Evolutionary conservation across 1,140 invertebrate genomes (phyloP), one percentile per base, ranked within the genome.

Genomic region (Formica exsecta): DNA sequence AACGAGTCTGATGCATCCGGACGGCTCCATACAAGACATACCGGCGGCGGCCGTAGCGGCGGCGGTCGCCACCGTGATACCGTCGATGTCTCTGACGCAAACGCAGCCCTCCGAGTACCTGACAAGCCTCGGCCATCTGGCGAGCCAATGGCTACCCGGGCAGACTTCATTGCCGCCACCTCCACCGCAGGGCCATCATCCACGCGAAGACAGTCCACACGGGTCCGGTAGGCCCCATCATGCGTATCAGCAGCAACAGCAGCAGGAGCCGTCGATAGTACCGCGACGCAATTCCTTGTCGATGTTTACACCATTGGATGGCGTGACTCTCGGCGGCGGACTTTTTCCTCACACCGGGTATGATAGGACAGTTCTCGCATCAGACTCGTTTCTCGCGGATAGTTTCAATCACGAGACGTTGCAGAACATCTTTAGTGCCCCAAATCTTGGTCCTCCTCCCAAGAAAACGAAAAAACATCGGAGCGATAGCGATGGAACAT

Each of bases 21-120:
- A 94, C 32, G 91, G 91, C 16, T 89, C 92, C 32, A 91, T 95
- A 9, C 93, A 95, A 86, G 95, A 96, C 44, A 89, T 95, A 1
- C 92, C 95, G 0, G 86, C 94, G 11, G 86, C 94, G 9, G 0
- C 71, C 19, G 92, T 95, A 9, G 88, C 97, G 11, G 88, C 80
- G 0, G 90, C 93, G 13, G 0, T 92, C 95, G 0, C 85, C 97
- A 95, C 96, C 97, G 2, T 96, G 6, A 96, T 97, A 79, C 96
- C 97, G 48, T 97, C 97, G 7, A 94, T 98, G 85, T 96, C 97
- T 32, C 95, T 98, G 86, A 97, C 97, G 62, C 97, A 97, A 89
- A 97, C 97, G 44, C 97, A 96, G 88, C 95, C 97, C 94, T 91
- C 93, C 86, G 95, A 95, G 93, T 95, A 95, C 93, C 93, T 95